These are phyloP conservation scores for Sycobia sp. DNA, from an alignment of 1,140 invertebrate species.

Conservation along the genomic window DNA sequence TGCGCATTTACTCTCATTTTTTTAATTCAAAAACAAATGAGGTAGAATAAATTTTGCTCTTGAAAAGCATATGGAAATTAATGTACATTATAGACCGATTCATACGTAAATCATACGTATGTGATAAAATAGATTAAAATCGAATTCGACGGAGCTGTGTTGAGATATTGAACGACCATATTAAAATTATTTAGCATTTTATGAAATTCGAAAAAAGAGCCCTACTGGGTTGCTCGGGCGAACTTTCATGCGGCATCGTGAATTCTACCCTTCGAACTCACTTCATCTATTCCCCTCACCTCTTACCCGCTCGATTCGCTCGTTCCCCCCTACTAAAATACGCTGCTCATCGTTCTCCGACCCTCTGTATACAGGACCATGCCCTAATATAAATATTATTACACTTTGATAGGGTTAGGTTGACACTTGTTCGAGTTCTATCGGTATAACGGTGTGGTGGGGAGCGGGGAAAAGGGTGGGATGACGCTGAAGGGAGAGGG, in stretches of 20 bases:
- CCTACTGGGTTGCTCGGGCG: not conserved
- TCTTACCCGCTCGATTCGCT: slow-evolving; percentile 4
- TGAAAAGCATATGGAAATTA: too few species aligned
- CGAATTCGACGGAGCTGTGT: too few species aligned
- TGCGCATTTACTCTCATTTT: too few species aligned
- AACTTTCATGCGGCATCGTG: not conserved
- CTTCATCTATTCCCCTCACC: not conserved
- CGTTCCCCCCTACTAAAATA: not conserved
- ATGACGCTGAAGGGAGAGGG: not conserved
- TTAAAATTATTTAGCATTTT: too few species aligned
- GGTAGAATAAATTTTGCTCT: too few species aligned
- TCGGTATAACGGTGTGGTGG: not conserved
- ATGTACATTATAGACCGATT: too few species aligned
- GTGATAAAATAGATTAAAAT: too few species aligned
- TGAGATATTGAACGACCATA: too few species aligned
- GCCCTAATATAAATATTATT: slow-evolving; percentile 64
- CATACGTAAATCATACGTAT: too few species aligned
- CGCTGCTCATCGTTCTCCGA: slow-evolving; percentile 27
- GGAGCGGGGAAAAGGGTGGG: not conserved
- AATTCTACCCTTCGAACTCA: slow-evolving; percentile 5
- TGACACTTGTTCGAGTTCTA: slow-evolving; percentile 48
- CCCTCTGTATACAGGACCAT: slow-evolving; percentile 49
- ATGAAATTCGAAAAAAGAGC: too few species aligned
- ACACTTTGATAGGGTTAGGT: slow-evolving; percentile 62
- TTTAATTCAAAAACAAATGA: too few species aligned